Percentiles rank a stretch among this genome's conserved stretches.
These are phyloP conservation scores for Eupithecia subumbrata DNA, from an alignment of 2,888 invertebrate genomes.

Conservation along the genomic window DNA sequence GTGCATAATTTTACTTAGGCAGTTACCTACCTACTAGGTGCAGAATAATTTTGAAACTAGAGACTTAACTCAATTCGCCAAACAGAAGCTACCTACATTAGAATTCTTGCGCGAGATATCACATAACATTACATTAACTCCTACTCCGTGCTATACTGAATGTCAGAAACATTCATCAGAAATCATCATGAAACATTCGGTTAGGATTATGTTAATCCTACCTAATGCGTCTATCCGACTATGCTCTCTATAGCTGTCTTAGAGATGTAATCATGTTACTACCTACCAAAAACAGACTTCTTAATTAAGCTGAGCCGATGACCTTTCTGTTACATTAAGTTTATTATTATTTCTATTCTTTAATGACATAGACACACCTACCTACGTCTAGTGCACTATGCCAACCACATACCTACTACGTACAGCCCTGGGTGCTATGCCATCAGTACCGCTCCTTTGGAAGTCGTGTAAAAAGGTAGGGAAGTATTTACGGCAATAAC, in stretches of 20 bases:
- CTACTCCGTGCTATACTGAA: neutral
- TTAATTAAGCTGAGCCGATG: too few species aligned
- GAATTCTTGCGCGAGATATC: neutral
- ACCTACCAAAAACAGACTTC: too few species aligned
- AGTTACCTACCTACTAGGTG: neutral
- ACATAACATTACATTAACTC: constrained; percentile 9
- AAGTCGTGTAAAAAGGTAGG: neutral
- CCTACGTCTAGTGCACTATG: too few species aligned
- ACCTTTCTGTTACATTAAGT: too few species aligned
- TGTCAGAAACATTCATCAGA: neutral
- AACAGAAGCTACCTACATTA: constrained; percentile 9
- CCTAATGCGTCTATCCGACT: too few species aligned
- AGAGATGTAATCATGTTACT: too few species aligned
- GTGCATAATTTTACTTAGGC: neutral
- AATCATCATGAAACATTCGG: neutral
- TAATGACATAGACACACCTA: too few species aligned
- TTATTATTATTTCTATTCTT: too few species aligned
- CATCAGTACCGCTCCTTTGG: neutral
- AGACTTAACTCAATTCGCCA: neutral
- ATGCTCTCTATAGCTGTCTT: too few species aligned
- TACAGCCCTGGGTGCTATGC: too few species aligned
- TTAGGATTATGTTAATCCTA: neutral
- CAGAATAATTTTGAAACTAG: neutral
- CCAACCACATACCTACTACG: too few species aligned
- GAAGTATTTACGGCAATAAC: constrained; percentile 27